Percentiles rank a stretch among this genome's conserved stretches.
These are phyloP conservation scores for Tribolium castaneum DNA, from an alignment of 1,140 invertebrate genomes.

Conservation along the genomic window DNA sequence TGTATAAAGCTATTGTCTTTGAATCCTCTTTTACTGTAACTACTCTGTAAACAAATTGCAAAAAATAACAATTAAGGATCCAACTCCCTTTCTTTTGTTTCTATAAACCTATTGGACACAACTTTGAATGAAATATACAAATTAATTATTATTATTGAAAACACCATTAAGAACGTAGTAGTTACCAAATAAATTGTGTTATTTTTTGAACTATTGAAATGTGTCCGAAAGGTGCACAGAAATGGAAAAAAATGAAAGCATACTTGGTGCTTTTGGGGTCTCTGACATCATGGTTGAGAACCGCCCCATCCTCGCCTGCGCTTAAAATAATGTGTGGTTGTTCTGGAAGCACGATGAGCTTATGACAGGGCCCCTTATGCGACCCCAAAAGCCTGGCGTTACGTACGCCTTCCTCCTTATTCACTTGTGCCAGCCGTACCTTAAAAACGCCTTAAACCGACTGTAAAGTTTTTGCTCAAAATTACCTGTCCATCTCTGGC, in stretches of 20 bases:
- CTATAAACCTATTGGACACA: too few relatives aligned
- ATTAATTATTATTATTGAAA: too few relatives aligned
- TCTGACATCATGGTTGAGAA: constrained; percentile 86
- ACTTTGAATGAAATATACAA: too few relatives aligned
- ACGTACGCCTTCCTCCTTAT: constrained; percentile 65
- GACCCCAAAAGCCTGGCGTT: constrained; percentile 73
- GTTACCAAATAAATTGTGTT: too few relatives aligned
- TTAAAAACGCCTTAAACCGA: constrained; percentile 42
- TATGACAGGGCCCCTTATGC: constrained; percentile 82
- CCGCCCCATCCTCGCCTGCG: constrained; percentile 88
- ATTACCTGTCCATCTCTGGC: constrained; percentile 89
- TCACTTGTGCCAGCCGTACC: constrained; percentile 66
- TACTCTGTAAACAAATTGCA: constrained; percentile 68
- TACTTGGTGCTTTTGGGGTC: constrained; percentile 74
- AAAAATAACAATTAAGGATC: too few relatives aligned
- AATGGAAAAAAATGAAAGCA: constrained; percentile 39
- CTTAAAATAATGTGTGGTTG: constrained; percentile 84
- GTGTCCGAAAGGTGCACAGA: neutral
- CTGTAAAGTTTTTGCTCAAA: too few relatives aligned
- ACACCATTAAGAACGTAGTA: too few relatives aligned
- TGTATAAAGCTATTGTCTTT: constrained; percentile 81
- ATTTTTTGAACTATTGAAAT: too few relatives aligned
- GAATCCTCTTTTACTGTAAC: constrained; percentile 72
- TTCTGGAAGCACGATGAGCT: constrained; percentile 78
- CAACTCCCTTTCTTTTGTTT: too few relatives aligned